Conservation (phyloP, 2,113 vertebrate genomes). For the Speoplatyrhinus poulsoni region DNA sequence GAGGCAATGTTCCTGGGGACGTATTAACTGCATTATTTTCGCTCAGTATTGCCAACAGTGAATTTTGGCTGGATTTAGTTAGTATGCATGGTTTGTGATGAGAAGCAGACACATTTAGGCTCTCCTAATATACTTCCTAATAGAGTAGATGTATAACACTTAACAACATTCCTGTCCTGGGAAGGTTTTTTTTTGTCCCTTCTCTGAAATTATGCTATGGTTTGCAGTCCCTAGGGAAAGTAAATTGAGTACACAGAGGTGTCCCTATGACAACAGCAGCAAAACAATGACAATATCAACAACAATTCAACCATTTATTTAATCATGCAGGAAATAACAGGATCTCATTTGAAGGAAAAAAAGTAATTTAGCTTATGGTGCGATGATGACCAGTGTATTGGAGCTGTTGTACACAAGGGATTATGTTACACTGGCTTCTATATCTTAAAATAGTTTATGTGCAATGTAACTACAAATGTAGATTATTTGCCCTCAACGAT, state of each 20-base stretch:
- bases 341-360: conserved; percentile 45
- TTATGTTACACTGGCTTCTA: not conserved
- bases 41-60: conserved; percentile 27
- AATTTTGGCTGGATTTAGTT: conserved; percentile 21
- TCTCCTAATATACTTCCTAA: conserved; percentile 44
- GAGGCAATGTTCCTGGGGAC: conserved; percentile 40
- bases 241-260: conserved; percentile 39
- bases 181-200: conserved; percentile 17
- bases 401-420: conserved; percentile 11
- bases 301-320: conserved; percentile 51
- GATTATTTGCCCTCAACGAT: too few relatives aligned
- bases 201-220: conserved; percentile 33
- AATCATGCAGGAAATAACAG: conserved; percentile 61
- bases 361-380: conserved; percentile 34
- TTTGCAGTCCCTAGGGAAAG: conserved; percentile 31
- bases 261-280: conserved; percentile 47
- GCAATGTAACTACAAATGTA: not conserved
- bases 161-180: conserved; percentile 17
- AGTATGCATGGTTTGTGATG: conserved; percentile 20
- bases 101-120: conserved; percentile 35
- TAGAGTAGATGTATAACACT: conserved; percentile 35
- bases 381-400: conserved; percentile 31
- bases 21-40: conserved; percentile 58
- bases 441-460: not conserved
- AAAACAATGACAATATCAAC: conserved; percentile 47